Evolutionary conservation across 2,888 invertebrate genomes (phyloP), one percentile per base, ranked within the genome.

Genomic region (Norana najaformis): DNA sequence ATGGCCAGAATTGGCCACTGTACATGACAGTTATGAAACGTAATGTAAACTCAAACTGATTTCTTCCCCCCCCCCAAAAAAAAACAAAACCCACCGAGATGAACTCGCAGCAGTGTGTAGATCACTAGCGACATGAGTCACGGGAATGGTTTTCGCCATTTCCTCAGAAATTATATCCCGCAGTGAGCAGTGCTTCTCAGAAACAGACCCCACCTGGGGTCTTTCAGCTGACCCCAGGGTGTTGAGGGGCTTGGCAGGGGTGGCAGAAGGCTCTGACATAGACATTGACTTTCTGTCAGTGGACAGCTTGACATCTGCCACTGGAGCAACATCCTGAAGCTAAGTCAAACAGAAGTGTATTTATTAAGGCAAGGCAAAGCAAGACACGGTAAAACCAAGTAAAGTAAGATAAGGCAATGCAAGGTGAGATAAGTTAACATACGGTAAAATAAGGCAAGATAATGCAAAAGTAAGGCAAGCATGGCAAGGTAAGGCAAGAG

Each of bases 141-240:
- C 34, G 35, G 34, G 69, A 69, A 69, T 3, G 18, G 5, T 37
- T 35, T 37, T 85, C 6, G 85, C 85, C 85, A 85, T 35, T 85
- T 85, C 85, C 18, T 85, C 85, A 14, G 85, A 85, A 18, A 85
- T 85, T 20, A 85, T 85, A 35, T 85, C 85, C 16, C 35, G 85
- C 85, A 85, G n/a, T 0, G 85, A 85, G 11, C 20, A 85, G 85
- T 37, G 35, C 11, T 69, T 69, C 1, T 69, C 69, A 11, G 69
- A n/a, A 69, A 69, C 8, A n/a, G 69, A 69, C 69, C 6, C n/a
- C n/a, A 69, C 1, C n/a, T 30, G 69, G 69, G 69, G 69, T 8
- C 69, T 8, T 69, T 69, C 69, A n/a, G n/a, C 69, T 11, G 69
- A 69, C 69, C n/a, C n/a, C n/a, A n/a, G n/a, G n/a, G n/a, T n/a